Conservation (phyloP, 2,113 vertebrate genomes). For the Eulemur rufifrons region DNA sequence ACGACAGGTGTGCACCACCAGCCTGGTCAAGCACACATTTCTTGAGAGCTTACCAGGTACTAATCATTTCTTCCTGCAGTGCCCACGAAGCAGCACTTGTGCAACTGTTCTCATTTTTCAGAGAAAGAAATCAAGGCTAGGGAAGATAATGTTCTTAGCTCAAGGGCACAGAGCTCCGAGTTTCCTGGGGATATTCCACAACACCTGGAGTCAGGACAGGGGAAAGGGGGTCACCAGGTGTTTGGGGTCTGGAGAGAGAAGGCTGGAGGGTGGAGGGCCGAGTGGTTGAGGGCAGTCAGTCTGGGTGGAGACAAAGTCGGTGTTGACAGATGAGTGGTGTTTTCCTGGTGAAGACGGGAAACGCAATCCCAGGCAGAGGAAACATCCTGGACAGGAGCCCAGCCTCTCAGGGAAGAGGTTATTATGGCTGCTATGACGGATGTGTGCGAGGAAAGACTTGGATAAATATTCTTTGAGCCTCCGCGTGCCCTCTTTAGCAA, state of each 20-base stretch:
- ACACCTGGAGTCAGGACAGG: background rate
- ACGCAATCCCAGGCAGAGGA: background rate
- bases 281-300: background rate
- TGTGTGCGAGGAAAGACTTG: background rate
- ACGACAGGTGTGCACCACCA: too few species aligned
- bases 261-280: background rate
- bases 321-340: background rate
- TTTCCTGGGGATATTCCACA: background rate
- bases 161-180: background rate
- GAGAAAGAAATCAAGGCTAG: background rate
- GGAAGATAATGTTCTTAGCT: background rate
- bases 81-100: background rate
- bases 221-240: background rate
- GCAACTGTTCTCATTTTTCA: background rate
- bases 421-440: background rate
- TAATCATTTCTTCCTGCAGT: too few species aligned
- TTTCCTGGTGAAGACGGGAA: background rate
- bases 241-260: background rate
- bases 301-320: background rate
- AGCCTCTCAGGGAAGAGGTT: background rate
- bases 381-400: background rate
- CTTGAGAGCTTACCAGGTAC: background rate
- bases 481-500: background rate
- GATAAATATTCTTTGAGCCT: background rate
- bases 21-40: background rate